A percentile compares a stretch with the other conserved stretches of the same genome.
phyloP scores from a whole-genome alignment of 2,888 invertebrate species.

The Timema cristinae region DNA sequence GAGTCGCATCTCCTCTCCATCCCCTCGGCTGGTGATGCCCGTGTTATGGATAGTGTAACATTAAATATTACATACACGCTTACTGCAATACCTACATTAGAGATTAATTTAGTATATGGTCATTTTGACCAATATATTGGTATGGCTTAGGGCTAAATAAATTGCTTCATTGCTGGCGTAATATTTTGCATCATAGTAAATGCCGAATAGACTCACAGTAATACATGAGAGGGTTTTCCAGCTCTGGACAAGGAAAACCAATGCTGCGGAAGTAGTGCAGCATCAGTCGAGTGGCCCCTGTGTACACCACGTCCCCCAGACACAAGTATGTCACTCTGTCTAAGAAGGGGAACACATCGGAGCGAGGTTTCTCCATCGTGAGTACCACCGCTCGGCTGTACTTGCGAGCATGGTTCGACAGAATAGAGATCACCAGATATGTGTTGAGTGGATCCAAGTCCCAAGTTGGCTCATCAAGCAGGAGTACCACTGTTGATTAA shows the following conservation, averaged over 20 bases:
- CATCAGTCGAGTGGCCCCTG: conserved; percentile 87
- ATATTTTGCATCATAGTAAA: too few species aligned
- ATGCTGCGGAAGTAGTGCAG: conserved; percentile 92
- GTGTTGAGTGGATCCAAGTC: conserved; percentile 93
- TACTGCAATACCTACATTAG: too few species aligned
- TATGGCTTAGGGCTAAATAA: too few species aligned
- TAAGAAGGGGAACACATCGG: conserved; percentile 93
- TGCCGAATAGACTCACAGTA: conserved; percentile 65
- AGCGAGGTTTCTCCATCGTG: conserved; percentile 89
- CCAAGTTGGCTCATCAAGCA: conserved; percentile 92
- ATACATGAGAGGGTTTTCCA: conserved; percentile 98
- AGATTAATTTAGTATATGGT: too few species aligned
- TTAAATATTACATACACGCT: too few species aligned
- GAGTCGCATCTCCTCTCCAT: too few species aligned
- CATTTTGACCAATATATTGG: too few species aligned
- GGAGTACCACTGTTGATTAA: conserved; percentile 63
- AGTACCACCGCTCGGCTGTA: conserved; percentile 85
- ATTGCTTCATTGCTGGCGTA: too few species aligned
- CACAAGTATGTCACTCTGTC: conserved; percentile 88
- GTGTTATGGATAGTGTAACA: too few species aligned
- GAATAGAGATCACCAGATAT: conserved; percentile 88
- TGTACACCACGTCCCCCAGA: conserved; percentile 86
- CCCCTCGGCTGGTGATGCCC: too few species aligned
- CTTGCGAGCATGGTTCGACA: conserved; percentile 76
- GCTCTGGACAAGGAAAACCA: conserved; percentile 93